A percentile compares a stretch with the other conserved stretches of the same genome.
Evolutionary conservation across 2,797 vertebrate species (phyloP).

Genomic region (Avahi laniger): DNA sequence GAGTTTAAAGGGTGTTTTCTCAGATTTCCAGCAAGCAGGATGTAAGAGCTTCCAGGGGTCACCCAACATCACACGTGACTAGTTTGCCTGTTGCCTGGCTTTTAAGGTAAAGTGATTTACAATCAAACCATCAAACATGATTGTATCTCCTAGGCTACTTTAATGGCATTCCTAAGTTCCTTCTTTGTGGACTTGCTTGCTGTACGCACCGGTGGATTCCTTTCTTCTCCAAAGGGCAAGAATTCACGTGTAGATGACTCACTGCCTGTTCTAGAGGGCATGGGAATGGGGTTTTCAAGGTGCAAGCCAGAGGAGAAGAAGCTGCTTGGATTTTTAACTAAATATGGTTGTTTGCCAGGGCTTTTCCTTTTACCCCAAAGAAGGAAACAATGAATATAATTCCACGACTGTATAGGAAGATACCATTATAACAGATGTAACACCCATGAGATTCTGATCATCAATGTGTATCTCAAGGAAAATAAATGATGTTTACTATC

Average conservation of each 20-base stretch:
- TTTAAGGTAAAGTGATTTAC: constrained; percentile 40
- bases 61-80: not conserved
- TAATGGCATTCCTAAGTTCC: constrained; percentile 69
- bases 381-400: constrained; percentile 50
- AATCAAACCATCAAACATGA: constrained; percentile 20
- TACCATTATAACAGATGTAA: constrained; percentile 25
- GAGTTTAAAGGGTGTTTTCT: not conserved
- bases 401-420: constrained; percentile 47
- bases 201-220: constrained; percentile 56
- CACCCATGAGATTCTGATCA: constrained; percentile 26
- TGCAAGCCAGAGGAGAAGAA: not conserved
- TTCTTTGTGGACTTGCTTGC: constrained; percentile 68
- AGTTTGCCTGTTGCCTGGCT: constrained; percentile 32
- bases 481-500: constrained; percentile 34
- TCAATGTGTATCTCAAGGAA: constrained; percentile 57
- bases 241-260: constrained; percentile 25
- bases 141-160: constrained; percentile 71
- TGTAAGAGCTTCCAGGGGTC: not conserved
- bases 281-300: not conserved
- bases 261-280: constrained; percentile 48
- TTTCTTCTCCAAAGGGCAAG: constrained; percentile 50
- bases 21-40: constrained; percentile 28
- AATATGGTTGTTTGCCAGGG: constrained; percentile 2
- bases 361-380: constrained; percentile 24
- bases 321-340: constrained; percentile 23